Base-by-base conservation (phyloP, 2,888 invertebrate species). In the Drosophila formosana region DNA sequence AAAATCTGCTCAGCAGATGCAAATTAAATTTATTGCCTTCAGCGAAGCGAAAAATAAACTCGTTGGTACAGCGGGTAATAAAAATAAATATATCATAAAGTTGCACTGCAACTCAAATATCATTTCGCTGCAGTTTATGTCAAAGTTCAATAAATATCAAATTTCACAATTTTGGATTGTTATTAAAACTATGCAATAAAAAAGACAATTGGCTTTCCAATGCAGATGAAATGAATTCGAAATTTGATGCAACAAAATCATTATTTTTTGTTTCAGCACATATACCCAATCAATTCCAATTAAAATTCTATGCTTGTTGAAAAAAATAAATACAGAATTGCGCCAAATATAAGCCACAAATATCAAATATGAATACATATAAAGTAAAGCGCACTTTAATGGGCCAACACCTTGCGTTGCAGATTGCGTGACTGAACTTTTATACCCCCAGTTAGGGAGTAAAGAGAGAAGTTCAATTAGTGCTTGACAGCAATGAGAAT, bases 401-500 rank as follows among this genome's bases (percentile, higher is more conserved):
- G 47, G 6, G 8, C 9, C 11, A 34, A 34, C 7, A 41, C 39
- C n/a, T 37, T 37, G 2, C n/a, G n/a, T 9, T 37, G n/a, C 37
- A n/a, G 37, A 18, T 41, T 41, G 39, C 39, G 39, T 41, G 39
- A 41, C 39, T 13, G 7, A 6, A 43, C 4, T 25, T 13, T 43
- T 5, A 11, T 11, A 3, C 43, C 8, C 43, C 6, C 25, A 41
- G 18, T 4, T 3, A 13, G 23, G 11, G 8, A 4, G 30, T 7
- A 34, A 23, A 45, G 6, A 13, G 25, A 43, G 30, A 57, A 39
- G 49, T 63, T 62, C 37, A 56, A 72, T 72, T 66, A 45, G 13
- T 45, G 18, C n/a, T 39, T n/a, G 30, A 30, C 18, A 50, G 47
- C 25, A 60, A 47, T 30, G 23, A 45, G 70, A 56, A 57, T 58